Evolutionary conservation across 2,797 vertebrate species (phyloP).

Genomic region (Pangasius sanitwongsei): DNA sequence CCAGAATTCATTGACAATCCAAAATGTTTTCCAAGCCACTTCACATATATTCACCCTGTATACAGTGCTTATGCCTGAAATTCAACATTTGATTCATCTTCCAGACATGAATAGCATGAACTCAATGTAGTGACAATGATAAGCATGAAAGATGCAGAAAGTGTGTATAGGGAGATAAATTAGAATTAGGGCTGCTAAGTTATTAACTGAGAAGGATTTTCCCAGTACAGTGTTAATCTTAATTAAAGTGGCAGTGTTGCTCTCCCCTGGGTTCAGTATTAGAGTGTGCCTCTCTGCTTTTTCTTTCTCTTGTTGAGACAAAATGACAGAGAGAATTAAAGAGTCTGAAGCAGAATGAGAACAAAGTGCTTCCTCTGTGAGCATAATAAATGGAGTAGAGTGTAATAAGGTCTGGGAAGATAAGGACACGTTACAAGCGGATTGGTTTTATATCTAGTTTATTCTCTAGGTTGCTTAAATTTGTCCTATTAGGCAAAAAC

Average conservation of each 20-base stretch:
- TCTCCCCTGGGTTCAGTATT: constrained; percentile 63
- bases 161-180: constrained; percentile 11
- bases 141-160: not conserved
- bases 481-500: not conserved
- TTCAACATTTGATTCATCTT: not conserved
- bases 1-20: not conserved
- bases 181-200: constrained; percentile 47
- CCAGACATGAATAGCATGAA: constrained; percentile 12
- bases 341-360: constrained; percentile 40
- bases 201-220: constrained; percentile 56
- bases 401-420: not conserved
- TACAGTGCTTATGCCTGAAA: not conserved
- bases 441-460: not conserved
- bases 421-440: not conserved
- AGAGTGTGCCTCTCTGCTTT: constrained; percentile 65
- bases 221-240: constrained; percentile 60
- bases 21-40: not conserved
- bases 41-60: not conserved
- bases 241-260: constrained; percentile 70
- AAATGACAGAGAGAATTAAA: constrained; percentile 34
- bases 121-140: not conserved
- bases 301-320: constrained; percentile 57
- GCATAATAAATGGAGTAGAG: constrained; percentile 1
- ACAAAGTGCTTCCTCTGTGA: not conserved
- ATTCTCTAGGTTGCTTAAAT: not conserved